These are phyloP conservation scores for Priocnemis perturbator DNA, from an alignment of 2,888 invertebrate genomes.

Conservation along the genomic window DNA sequence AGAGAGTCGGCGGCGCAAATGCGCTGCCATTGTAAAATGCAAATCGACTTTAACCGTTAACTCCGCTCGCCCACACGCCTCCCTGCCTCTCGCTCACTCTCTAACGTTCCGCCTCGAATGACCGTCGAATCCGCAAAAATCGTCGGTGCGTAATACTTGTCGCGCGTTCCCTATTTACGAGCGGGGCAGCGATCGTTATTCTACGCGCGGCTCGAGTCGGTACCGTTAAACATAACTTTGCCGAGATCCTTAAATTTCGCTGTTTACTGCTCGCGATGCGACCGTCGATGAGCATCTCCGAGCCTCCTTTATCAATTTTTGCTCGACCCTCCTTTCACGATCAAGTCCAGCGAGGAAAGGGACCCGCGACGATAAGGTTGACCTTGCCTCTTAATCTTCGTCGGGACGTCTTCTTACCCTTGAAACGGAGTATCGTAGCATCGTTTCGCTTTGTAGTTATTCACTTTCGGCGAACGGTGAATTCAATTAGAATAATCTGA, in stretches of 20 bases:
- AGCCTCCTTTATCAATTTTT: too few species aligned
- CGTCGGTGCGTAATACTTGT: constrained; percentile 11
- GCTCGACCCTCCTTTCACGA: too few species aligned
- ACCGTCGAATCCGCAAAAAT: constrained; percentile 9
- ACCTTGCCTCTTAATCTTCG: too few species aligned
- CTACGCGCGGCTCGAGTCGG: not conserved
- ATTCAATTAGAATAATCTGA: too few species aligned
- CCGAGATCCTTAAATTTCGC: not conserved
- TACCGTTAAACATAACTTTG: constrained; percentile 7
- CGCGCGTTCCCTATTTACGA: constrained; percentile 7
- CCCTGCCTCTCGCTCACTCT: too few species aligned
- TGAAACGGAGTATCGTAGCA: too few species aligned
- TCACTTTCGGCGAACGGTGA: too few species aligned
- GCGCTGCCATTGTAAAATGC: constrained; percentile 42
- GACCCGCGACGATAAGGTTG: too few species aligned
- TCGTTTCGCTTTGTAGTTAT: too few species aligned
- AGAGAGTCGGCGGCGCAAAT: constrained; percentile 1
- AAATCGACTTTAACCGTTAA: constrained; percentile 48
- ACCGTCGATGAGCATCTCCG: too few species aligned
- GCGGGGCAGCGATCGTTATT: not conserved
- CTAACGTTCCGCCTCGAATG: constrained; percentile 31
- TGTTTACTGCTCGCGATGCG: not conserved
- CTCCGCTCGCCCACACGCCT: constrained; percentile 34
- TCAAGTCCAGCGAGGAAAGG: too few species aligned
- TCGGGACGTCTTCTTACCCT: too few species aligned